These are phyloP conservation scores for Ornithoptera alexandrae DNA, from an alignment of 2,888 invertebrate genomes.

Conservation along the genomic window DNA sequence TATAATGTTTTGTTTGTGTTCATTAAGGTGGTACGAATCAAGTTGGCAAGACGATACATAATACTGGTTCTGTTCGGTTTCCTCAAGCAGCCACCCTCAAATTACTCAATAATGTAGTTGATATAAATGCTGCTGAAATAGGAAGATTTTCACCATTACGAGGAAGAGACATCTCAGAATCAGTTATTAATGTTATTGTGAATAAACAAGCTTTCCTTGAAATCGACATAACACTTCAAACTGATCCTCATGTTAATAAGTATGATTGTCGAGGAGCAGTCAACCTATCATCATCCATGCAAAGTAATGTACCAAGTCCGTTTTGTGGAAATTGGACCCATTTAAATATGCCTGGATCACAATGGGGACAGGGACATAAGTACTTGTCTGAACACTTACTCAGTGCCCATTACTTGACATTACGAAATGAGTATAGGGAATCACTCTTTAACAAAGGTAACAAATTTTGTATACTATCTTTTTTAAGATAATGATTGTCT, in stretches of 20 bases:
- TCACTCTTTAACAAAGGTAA: constrained; percentile 57
- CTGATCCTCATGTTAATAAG: constrained; percentile 82
- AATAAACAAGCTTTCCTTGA: constrained; percentile 48
- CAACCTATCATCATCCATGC: constrained; percentile 85
- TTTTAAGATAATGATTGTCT: background rate
- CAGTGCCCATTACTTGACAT: constrained; percentile 81
- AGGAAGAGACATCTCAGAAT: constrained; percentile 82
- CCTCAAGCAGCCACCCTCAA: constrained; percentile 77
- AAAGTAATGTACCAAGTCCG: constrained; percentile 86
- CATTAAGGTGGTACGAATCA: constrained; percentile 47
- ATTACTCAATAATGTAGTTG: constrained; percentile 81
- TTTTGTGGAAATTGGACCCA: constrained; percentile 82
- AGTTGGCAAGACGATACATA: constrained; percentile 65
- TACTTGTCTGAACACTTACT: constrained; percentile 85
- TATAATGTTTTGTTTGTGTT: constrained; percentile 26
- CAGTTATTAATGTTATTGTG: constrained; percentile 76
- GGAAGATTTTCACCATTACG: constrained; percentile 83
- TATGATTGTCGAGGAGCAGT: constrained; percentile 85
- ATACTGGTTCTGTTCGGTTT: constrained; percentile 70
- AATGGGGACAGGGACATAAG: constrained; percentile 84
- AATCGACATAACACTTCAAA: constrained; percentile 60
- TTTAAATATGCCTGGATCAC: constrained; percentile 88
- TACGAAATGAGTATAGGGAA: constrained; percentile 72
- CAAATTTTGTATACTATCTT: background rate
- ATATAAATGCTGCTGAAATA: constrained; percentile 83